phyloP scores from a whole-genome alignment of 2,888 invertebrate genomes.

The Falcaria lacertinaria region DNA sequence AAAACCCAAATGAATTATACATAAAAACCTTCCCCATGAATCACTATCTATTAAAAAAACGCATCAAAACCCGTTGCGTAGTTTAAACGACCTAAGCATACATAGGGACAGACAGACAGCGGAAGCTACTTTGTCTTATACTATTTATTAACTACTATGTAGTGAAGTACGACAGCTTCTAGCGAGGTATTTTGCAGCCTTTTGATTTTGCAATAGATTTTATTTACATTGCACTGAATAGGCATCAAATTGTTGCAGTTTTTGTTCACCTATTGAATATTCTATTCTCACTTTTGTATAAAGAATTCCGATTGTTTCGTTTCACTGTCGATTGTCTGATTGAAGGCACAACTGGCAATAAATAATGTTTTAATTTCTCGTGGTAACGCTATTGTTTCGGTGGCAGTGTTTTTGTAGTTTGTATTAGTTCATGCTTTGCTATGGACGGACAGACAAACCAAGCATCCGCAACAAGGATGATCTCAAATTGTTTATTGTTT shows the following conservation, averaged over 20 bases:
- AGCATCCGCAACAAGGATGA: background rate
- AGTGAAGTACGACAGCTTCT: no score
- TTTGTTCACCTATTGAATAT: constrained; percentile 12
- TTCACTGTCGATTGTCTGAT: constrained; percentile 24
- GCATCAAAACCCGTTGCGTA: no score
- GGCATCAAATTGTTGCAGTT: constrained; percentile 1
- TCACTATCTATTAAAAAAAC: no score
- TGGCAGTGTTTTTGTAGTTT: constrained; percentile 7
- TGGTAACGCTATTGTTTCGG: constrained; percentile 20
- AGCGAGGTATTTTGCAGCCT: background rate
- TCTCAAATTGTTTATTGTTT: background rate
- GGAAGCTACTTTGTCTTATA: no score
- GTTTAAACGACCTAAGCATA: no score
- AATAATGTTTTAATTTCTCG: constrained; percentile 27
- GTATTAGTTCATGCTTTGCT: constrained; percentile 7
- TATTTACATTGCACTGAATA: background rate
- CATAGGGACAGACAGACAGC: no score
- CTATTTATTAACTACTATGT: no score
- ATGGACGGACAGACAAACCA: background rate
- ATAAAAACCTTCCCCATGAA: no score
- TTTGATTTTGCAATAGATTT: background rate
- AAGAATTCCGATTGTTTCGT: constrained; percentile 25
- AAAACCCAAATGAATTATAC: no score
- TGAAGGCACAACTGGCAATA: constrained; percentile 15
- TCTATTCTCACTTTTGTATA: constrained; percentile 26